A percentile compares a stretch with the other conserved stretches of the same genome.
Evolutionary conservation across 1,140 invertebrate species (phyloP).

Genomic region (Ylistrum balloti): DNA sequence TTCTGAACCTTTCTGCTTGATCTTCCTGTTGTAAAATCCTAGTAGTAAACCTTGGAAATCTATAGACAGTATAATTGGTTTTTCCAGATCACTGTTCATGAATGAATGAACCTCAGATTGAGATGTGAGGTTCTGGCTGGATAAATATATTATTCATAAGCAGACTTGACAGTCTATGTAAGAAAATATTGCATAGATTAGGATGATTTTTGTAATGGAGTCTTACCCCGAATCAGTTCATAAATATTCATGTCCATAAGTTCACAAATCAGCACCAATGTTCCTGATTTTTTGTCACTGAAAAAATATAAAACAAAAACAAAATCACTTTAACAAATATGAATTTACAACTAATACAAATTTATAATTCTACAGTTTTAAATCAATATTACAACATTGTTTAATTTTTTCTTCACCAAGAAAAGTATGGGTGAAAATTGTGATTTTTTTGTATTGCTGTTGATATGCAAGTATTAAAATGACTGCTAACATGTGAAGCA

Average conservation of each 20-base stretch:
- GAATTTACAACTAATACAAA: constrained; percentile 38
- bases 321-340: constrained; percentile 48
- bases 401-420: not conserved
- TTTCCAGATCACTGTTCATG: no score
- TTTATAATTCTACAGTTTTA: no score
- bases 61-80: no score
- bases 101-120: no score
- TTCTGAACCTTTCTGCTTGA: not conserved
- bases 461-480: no score
- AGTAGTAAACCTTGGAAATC: no score
- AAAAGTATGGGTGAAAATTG: constrained; percentile 1
- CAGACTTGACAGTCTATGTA: no score
- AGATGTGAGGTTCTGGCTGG: no score
- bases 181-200: no score
- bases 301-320: no score
- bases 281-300: constrained; percentile 84
- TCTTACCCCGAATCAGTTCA: constrained; percentile 85
- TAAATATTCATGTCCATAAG: constrained; percentile 89
- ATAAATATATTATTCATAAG: no score
- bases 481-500: no score
- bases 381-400: not conserved
- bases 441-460: not conserved
- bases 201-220: not conserved
- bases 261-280: constrained; percentile 86
- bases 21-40: not conserved